These are phyloP conservation scores for Betta splendens DNA, from an alignment of 2,797 vertebrate genomes.

Conservation along the genomic window DNA sequence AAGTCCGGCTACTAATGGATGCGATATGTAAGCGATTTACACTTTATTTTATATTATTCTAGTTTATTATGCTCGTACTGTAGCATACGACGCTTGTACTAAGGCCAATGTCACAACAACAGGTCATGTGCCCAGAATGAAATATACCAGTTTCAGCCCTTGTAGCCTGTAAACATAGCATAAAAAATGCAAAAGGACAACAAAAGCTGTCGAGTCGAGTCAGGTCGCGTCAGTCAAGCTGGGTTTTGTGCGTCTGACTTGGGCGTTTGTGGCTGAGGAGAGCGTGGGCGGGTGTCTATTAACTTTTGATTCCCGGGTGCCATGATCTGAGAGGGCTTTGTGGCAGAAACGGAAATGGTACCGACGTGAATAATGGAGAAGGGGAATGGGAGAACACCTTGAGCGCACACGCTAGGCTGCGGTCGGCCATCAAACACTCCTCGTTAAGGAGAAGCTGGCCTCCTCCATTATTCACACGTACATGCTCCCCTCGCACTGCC, in stretches of 20 bases:
- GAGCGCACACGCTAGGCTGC: slow-evolving; percentile 36
- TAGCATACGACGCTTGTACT: slow-evolving; percentile 26
- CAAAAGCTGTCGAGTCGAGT: slow-evolving; percentile 40
- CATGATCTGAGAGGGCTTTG: slow-evolving; percentile 70
- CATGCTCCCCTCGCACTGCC: slow-evolving; percentile 49
- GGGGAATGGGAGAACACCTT: slow-evolving; percentile 56
- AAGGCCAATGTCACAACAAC: slow-evolving; percentile 32
- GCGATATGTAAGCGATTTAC: slow-evolving; percentile 23
- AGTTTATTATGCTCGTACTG: no score
- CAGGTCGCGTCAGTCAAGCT: slow-evolving; percentile 54
- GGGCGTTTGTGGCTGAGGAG: slow-evolving; percentile 25
- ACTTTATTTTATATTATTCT: no score
- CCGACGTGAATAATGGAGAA: slow-evolving; percentile 69
- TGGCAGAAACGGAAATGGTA: slow-evolving; percentile 59
- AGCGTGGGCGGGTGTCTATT: slow-evolving; percentile 47
- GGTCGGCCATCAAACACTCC: slow-evolving; percentile 69
- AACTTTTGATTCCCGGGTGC: slow-evolving; percentile 71
- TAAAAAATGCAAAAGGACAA: slow-evolving; percentile 61
- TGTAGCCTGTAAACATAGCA: slow-evolving; percentile 18
- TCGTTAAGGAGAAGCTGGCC: slow-evolving; percentile 66
- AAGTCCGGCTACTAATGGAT: no score
- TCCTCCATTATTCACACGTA: slow-evolving; percentile 72
- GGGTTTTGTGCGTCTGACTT: slow-evolving; percentile 8
- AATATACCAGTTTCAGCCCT: slow-evolving; percentile 45
- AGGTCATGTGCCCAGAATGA: slow-evolving; percentile 30